Evolutionary conservation across 2,888 invertebrate genomes (phyloP), one percentile per base, ranked within the genome.

Genomic region (Hemicrepidius hirtus): DNA sequence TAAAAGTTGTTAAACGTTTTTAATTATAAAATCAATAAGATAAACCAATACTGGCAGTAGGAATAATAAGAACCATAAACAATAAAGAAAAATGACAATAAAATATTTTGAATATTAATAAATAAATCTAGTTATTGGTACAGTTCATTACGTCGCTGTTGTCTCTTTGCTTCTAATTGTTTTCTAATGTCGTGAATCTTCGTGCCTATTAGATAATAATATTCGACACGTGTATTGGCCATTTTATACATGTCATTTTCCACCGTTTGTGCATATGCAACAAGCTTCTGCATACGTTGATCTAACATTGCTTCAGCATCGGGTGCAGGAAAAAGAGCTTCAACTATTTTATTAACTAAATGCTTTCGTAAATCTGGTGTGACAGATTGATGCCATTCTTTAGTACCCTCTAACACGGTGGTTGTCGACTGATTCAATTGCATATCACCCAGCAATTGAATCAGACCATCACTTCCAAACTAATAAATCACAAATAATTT

Each of bases 141-240:
- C n/a, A n/a, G 93, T 84, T 96, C 95, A 87, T 96, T 96, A 77
- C 97, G 90, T 83, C n/a, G n/a, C n/a, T 95, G 95, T 80, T 96
- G 94, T 63, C 97, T 90, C 85, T 98, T 98, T 83, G 98, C 98
- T 84, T 99, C 96, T 60, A 98, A 87, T 86, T 98, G 98, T 83
- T 98, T 99, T 86, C 99, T 99, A 78, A 99, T 99, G 87, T 99
- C 99, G 86, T 99, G 99, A 78, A 99, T 99, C 86, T 99, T 99
- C 86, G 99, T 99, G 0, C 99, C 99, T 71, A 99, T 89, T 76
- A 99, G 88, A 84, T 99, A 99, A 86, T 99, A 99, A 88, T 99
- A 99, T 84, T 99, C 98, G 0, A 98, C 98, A 85, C 98, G 91
- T 66, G 97, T 97, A 84, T 97, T 97, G 0, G 99, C 99, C 92